Percentiles rank a stretch among this genome's conserved stretches.
Evolutionary conservation across 2,888 invertebrate genomes (phyloP).

Genomic region (Kryphioiulus occultus): DNA sequence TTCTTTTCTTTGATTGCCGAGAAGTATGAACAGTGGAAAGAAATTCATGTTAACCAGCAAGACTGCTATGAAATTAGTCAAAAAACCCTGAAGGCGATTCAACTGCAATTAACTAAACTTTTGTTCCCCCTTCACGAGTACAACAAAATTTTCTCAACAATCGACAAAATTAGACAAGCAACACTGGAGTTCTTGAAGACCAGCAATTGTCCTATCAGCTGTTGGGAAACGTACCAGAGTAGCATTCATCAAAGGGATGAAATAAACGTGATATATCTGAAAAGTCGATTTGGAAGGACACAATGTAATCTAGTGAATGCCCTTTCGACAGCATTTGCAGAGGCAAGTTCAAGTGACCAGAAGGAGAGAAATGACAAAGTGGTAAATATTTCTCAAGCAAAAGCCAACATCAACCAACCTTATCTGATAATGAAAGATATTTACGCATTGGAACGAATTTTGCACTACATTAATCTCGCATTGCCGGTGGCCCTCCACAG

Average conservation of each 20-base stretch:
- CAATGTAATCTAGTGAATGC: not conserved
- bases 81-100: not conserved
- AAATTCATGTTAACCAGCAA: not conserved
- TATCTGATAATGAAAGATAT: slow-evolving; percentile 13
- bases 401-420: not conserved
- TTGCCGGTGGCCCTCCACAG: not conserved
- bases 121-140: not conserved
- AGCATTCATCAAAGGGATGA: not conserved
- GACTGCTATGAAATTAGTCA: not conserved
- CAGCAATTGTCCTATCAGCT: not conserved
- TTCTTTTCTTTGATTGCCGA: not conserved
- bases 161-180: not conserved
- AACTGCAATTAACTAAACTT: not conserved
- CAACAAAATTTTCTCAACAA: not conserved
- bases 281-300: not conserved
- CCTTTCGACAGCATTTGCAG: not conserved
- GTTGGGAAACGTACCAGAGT: not conserved
- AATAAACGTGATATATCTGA: not conserved
- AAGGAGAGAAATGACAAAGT: no score
- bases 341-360: not conserved
- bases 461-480: not conserved
- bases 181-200: not conserved
- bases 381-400: not conserved
- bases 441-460: not conserved
- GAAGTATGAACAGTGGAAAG: not conserved